Conservation (phyloP, 2,888 invertebrate genomes). For the Eupithecia centaureata region DNA sequence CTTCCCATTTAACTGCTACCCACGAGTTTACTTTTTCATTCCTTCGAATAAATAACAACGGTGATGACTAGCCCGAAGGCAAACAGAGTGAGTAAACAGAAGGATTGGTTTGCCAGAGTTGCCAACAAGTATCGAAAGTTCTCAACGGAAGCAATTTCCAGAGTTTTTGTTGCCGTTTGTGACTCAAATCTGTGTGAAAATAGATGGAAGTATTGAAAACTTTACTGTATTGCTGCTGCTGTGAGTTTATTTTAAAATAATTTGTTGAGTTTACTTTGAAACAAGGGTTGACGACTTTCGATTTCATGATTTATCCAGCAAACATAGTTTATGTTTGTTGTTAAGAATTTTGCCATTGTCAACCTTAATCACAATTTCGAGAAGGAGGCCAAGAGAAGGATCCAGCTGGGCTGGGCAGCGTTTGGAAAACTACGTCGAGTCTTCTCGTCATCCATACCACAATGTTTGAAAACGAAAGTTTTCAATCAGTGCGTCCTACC, state of each 20-base stretch:
- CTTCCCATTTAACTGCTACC: neutral
- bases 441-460: too few species aligned
- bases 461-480: too few species aligned
- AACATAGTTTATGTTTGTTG: neutral
- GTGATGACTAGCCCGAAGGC: neutral
- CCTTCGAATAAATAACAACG: neutral
- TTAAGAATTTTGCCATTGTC: neutral
- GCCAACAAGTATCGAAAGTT: conserved; percentile 30
- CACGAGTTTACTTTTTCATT: neutral
- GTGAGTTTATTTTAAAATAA: neutral
- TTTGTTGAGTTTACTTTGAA: conserved; percentile 4
- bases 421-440: too few species aligned
- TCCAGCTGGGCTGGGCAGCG: too few species aligned
- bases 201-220: conserved; percentile 4
- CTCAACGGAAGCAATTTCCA: conserved; percentile 27
- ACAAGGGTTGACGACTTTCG: neutral
- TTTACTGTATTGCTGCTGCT: conserved; percentile 3
- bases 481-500: too few species aligned
- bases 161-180: conserved; percentile 23
- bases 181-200: conserved; percentile 9
- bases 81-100: conserved; percentile 19
- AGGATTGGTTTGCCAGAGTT: conserved; percentile 27
- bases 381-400: too few species aligned
- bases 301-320: neutral
- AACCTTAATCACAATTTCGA: neutral